phyloP scores from a whole-genome alignment of 2,797 vertebrate species.

The Tarsius wallacei region DNA sequence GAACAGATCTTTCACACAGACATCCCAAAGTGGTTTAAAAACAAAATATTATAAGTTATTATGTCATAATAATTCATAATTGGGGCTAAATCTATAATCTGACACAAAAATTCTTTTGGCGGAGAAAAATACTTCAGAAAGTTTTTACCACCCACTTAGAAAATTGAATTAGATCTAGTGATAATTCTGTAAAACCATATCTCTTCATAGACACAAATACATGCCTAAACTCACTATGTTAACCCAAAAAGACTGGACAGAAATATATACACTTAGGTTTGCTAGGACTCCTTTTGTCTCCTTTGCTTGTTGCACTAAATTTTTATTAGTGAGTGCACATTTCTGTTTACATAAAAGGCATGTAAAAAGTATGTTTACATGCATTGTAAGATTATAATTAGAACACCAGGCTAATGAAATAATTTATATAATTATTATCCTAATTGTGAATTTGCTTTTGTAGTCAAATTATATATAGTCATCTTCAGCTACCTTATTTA shows the following conservation, averaged over 20 bases:
- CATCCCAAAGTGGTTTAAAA: not conserved
- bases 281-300: not conserved
- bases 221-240: not conserved
- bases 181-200: not conserved
- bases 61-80: not conserved
- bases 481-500: slow-evolving; percentile 5
- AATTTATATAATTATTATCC: not conserved
- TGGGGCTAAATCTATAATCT: not conserved
- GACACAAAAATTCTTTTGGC: not conserved
- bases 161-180: not conserved
- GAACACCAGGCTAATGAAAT: not conserved
- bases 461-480: not conserved
- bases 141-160: not conserved
- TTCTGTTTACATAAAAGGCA: not conserved
- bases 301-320: not conserved
- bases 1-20: not conserved
- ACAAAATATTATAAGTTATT: slow-evolving; percentile 16
- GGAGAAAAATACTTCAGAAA: not conserved
- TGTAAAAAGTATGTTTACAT: too few species aligned
- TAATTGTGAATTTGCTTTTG: not conserved
- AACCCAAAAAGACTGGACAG: not conserved
- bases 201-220: not conserved
- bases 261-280: not conserved
- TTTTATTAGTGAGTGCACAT: not conserved
- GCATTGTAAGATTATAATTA: slow-evolving; percentile 8